Evolutionary conservation across 2,888 invertebrate genomes (phyloP).

Genomic region (Augochlorella aurata): DNA sequence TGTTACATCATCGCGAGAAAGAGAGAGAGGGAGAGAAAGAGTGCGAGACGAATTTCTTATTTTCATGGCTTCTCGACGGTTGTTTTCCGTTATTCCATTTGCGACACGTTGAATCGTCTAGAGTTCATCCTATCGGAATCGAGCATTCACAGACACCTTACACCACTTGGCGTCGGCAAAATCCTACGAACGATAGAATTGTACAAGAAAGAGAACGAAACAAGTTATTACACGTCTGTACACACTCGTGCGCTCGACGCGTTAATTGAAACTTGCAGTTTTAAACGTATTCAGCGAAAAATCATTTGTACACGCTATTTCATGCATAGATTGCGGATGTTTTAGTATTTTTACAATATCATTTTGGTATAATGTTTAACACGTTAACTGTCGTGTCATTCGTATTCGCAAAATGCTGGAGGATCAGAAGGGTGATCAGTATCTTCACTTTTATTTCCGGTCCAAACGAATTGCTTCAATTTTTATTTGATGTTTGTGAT

Average conservation of each 20-base stretch:
- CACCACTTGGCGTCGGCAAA: constrained; percentile 46
- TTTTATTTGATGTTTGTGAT: not conserved
- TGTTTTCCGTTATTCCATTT: constrained; percentile 1
- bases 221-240: constrained; percentile 44
- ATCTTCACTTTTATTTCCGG: not conserved
- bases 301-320: not conserved
- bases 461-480: not conserved
- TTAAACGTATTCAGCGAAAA: not conserved
- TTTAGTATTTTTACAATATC: not conserved
- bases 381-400: not conserved
- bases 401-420: not conserved
- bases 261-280: constrained; percentile 45
- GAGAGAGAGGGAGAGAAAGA: not conserved
- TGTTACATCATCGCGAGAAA: not conserved
- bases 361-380: not conserved
- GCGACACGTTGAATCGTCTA: not conserved
- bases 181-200: constrained; percentile 54
- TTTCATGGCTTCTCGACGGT: not conserved
- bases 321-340: not conserved
- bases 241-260: constrained; percentile 61
- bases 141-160: constrained; percentile 43
- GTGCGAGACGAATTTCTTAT: not conserved
- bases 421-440: too few relatives aligned
- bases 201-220: constrained; percentile 28
- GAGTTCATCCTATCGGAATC: constrained; percentile 16